phyloP scores from a whole-genome alignment of 2,888 invertebrate genomes.

The Myathropa florea region DNA sequence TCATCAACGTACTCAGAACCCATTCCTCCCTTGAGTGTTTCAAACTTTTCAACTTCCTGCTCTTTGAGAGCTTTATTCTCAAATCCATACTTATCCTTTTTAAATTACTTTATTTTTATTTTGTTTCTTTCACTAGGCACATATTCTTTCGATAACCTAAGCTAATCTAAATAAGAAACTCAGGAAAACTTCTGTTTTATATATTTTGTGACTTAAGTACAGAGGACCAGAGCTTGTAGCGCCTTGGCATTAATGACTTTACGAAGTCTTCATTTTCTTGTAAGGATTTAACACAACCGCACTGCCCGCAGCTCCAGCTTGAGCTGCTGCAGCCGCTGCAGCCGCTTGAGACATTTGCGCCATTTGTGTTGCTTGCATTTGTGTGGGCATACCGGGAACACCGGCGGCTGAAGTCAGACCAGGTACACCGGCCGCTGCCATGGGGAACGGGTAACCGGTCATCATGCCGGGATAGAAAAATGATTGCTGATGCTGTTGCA shows the following conservation, averaged over 20 bases:
- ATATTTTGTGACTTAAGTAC: constrained; percentile 48
- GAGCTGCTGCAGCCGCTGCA: constrained; percentile 72
- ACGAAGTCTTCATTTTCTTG: constrained; percentile 93
- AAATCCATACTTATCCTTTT: constrained; percentile 15
- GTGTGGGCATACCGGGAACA: constrained; percentile 80
- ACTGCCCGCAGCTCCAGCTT: constrained; percentile 73
- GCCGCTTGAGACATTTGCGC: constrained; percentile 74
- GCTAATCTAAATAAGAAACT: constrained; percentile 40
- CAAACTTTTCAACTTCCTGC: background rate
- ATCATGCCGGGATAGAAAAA: constrained; percentile 81
- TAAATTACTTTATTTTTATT: constrained; percentile 26
- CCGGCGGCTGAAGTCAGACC: constrained; percentile 70
- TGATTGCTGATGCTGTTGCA: constrained; percentile 75
- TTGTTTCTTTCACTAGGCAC: constrained; percentile 62
- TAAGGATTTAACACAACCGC: constrained; percentile 89
- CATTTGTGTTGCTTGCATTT: constrained; percentile 65
- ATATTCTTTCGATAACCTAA: constrained; percentile 57
- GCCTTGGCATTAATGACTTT: constrained; percentile 64
- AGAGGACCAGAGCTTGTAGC: constrained; percentile 3
- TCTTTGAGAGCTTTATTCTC: constrained; percentile 35
- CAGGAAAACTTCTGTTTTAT: constrained; percentile 16
- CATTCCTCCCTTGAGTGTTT: constrained; percentile 13
- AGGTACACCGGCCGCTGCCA: constrained; percentile 79
- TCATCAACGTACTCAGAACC: background rate
- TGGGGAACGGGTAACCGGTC: constrained; percentile 82